Evolutionary conservation across 2,113 vertebrate species (phyloP).

Genomic region (Arothron firmamentum): DNA sequence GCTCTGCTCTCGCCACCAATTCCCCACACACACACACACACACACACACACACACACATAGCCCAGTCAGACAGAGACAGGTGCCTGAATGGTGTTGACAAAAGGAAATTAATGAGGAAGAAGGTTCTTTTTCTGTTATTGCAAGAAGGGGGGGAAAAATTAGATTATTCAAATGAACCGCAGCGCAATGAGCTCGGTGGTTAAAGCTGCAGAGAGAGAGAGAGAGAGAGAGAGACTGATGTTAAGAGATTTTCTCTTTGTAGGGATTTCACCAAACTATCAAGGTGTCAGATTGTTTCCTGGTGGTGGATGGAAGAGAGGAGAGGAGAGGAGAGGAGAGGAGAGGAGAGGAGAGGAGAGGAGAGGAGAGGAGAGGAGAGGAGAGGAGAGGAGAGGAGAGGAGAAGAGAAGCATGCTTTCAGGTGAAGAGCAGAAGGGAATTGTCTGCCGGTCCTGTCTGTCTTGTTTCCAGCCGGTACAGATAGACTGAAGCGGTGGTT

Average conservation of each 20-base stretch:
- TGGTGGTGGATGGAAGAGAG: conserved; percentile 6
- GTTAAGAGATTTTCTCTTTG: conserved; percentile 14
- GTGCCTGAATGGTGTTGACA: conserved; percentile 47
- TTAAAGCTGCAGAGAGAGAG: conserved; percentile 7
- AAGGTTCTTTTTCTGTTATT: conserved; percentile 21
- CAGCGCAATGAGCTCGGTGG: conserved; percentile 37
- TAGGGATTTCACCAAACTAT: conserved; percentile 31
- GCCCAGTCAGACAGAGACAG: conserved; percentile 15
- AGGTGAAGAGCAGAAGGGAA: conserved; percentile 33
- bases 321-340: not conserved
- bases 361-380: not conserved
- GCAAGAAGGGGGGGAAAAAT: not conserved
- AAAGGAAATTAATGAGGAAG: conserved; percentile 58
- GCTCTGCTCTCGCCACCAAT: not conserved
- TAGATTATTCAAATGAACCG: conserved; percentile 48
- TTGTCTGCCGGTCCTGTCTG: conserved; percentile 37
- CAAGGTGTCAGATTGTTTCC: conserved; percentile 40
- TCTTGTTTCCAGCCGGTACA: conserved; percentile 40
- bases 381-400: not conserved
- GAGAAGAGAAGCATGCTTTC: conserved; percentile 16
- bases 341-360: not conserved
- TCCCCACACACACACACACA: no score
- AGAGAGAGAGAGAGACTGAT: conserved; percentile 4
- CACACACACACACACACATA: not conserved
- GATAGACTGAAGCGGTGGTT: conserved; percentile 44